phyloP scores from a whole-genome alignment of 2,113 vertebrate species.

The Gasterosteus aculeatus region DNA sequence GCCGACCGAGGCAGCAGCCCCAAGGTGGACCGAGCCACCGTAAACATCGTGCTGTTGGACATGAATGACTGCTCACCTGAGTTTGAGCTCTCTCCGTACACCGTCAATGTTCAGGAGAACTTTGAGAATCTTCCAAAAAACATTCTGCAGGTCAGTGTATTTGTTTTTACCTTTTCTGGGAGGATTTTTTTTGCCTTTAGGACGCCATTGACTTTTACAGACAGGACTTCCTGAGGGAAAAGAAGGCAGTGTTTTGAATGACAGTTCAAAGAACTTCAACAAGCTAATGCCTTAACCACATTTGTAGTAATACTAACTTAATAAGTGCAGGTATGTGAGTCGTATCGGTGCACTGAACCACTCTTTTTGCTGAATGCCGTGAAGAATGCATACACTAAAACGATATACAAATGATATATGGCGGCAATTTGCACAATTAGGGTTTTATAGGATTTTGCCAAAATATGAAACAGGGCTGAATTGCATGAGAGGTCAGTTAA shows the following conservation, averaged over 20 bases:
- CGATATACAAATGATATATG: conserved; percentile 62
- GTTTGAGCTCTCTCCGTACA: conserved; percentile 93
- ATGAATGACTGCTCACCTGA: conserved; percentile 90
- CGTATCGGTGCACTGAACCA: conserved; percentile 5
- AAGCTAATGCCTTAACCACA: conserved; percentile 62
- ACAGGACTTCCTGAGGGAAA: conserved; percentile 20
- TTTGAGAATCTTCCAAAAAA: conserved; percentile 83
- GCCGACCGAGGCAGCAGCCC: conserved; percentile 91
- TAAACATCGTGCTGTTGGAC: conserved; percentile 88
- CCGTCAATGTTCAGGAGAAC: conserved; percentile 89
- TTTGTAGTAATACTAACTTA: conserved; percentile 54
- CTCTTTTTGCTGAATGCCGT: conserved; percentile 37
- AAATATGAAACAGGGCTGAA: conserved; percentile 65
- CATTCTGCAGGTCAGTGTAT: conserved; percentile 89
- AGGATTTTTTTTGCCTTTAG: background rate
- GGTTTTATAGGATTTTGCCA: conserved; percentile 35
- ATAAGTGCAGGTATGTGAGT: conserved; percentile 63
- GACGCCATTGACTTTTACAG: conserved; percentile 33
- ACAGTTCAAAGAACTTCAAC: conserved; percentile 54
- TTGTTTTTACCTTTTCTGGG: background rate
- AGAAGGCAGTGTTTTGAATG: conserved; percentile 44
- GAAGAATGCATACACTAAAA: conserved; percentile 47
- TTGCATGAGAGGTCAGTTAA: conserved; percentile 49
- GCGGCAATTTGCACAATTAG: conserved; percentile 63
- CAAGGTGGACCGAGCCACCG: conserved; percentile 82